phyloP scores from a whole-genome alignment of 2,797 vertebrate species.

The Oreonectes daqikongensis region DNA sequence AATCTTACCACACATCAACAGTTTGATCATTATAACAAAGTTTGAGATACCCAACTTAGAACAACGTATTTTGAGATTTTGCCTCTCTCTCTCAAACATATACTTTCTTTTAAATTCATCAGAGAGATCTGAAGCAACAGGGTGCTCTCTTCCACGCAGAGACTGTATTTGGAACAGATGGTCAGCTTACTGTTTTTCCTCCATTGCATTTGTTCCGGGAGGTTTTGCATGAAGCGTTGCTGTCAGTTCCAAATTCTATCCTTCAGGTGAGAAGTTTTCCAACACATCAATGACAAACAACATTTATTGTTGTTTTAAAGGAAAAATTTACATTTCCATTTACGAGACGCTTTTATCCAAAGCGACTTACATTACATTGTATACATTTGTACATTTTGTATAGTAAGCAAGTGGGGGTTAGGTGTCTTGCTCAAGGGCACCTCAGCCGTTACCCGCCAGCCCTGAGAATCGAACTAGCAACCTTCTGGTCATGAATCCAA shows the following conservation, averaged over 20 bases:
- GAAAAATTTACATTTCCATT: no score
- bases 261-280: conserved; percentile 63
- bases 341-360: no score
- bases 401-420: no score
- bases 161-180: conserved; percentile 66
- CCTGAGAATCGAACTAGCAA: no score
- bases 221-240: conserved; percentile 65
- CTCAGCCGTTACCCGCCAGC: no score
- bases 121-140: conserved; percentile 62
- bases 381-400: no score
- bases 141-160: conserved; percentile 67
- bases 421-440: no score
- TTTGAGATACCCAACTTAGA: neutral
- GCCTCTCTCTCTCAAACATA: conserved; percentile 7
- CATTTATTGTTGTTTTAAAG: neutral
- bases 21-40: neutral
- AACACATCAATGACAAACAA: neutral
- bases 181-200: conserved; percentile 71
- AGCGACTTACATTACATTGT: no score
- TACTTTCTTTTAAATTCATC: conserved; percentile 10
- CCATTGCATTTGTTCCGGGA: conserved; percentile 68
- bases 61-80: neutral
- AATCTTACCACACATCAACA: no score
- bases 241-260: conserved; percentile 59
- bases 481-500: no score